phyloP scores from a whole-genome alignment of 1,140 invertebrate genomes.

The Drosophila setifemur region DNA sequence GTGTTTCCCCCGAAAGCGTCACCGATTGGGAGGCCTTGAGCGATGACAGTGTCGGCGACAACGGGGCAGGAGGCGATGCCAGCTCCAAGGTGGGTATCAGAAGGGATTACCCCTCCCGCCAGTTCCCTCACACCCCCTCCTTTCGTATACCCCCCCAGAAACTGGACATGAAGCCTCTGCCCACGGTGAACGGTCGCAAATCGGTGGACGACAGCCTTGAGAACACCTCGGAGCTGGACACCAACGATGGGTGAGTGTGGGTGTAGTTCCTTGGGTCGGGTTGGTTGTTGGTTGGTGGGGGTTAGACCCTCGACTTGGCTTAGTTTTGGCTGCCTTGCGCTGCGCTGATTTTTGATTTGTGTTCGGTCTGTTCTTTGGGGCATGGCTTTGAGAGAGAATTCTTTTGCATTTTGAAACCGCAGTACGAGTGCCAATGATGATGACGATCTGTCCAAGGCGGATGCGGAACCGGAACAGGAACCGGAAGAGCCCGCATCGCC shows the following conservation, averaged over 20 bases:
- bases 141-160: conserved; percentile 37
- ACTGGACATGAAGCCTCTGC: conserved; percentile 49
- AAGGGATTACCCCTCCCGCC: neutral
- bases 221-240: conserved; percentile 75
- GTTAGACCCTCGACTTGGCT: conserved; percentile 24
- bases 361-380: conserved; percentile 20
- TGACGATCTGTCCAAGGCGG: conserved; percentile 64
- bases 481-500: conserved; percentile 31
- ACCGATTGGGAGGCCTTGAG: conserved; percentile 87
- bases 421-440: conserved; percentile 72
- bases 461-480: conserved; percentile 27
- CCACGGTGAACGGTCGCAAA: conserved; percentile 57
- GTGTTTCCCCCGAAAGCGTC: conserved; percentile 87
- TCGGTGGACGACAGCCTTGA: conserved; percentile 74
- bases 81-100: conserved; percentile 42
- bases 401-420: conserved; percentile 72
- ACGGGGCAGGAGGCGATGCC: conserved; percentile 33
- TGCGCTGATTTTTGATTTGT: conserved; percentile 26
- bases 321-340: conserved; percentile 20
- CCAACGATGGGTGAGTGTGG: conserved; percentile 73
- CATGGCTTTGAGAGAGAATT: conserved; percentile 61
- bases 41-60: conserved; percentile 61
- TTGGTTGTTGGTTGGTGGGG: neutral
- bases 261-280: too few species aligned
- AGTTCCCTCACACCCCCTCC: neutral